Evolutionary conservation across 2,113 vertebrate genomes (phyloP).

Genomic region (Crotalus tigris): DNA sequence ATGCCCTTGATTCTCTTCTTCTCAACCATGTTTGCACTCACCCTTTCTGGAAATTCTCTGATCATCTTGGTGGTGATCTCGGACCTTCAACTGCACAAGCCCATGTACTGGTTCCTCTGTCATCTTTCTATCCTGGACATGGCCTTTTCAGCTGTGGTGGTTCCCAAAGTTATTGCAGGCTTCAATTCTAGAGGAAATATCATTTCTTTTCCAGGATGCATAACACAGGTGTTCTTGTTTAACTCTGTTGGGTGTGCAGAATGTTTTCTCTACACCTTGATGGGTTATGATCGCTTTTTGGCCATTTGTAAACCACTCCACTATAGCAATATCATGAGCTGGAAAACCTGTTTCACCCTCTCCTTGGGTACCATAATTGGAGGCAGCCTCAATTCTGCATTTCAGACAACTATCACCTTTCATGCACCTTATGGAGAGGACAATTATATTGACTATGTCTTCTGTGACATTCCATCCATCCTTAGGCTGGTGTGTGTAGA

Average conservation of each 20-base stretch:
- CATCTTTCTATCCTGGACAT: slow-evolving; percentile 63
- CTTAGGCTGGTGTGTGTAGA: slow-evolving; percentile 54
- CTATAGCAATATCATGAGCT: slow-evolving; percentile 57
- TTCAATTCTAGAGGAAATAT: slow-evolving; percentile 41
- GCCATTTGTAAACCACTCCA: slow-evolving; percentile 63
- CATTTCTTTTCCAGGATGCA: slow-evolving; percentile 60
- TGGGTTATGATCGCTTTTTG: slow-evolving; percentile 63
- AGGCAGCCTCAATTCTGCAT: slow-evolving; percentile 57
- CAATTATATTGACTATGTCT: slow-evolving; percentile 56
- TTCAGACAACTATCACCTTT: slow-evolving; percentile 60
- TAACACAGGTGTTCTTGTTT: slow-evolving; percentile 56
- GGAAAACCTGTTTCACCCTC: slow-evolving; percentile 43
- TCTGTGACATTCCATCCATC: slow-evolving; percentile 62
- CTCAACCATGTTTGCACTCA: slow-evolving; percentile 50
- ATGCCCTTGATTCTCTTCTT: slow-evolving; percentile 38
- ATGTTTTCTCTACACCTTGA: slow-evolving; percentile 61
- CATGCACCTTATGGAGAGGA: slow-evolving; percentile 55
- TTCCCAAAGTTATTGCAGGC: slow-evolving; percentile 61
- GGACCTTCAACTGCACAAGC: slow-evolving; percentile 50
- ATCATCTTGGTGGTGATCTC: slow-evolving; percentile 53
- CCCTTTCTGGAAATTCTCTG: slow-evolving; percentile 54
- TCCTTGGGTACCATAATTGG: slow-evolving; percentile 57
- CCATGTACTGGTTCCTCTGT: slow-evolving; percentile 64
- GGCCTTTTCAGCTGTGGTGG: slow-evolving; percentile 58
- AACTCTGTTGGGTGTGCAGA: slow-evolving; percentile 63